These are phyloP conservation scores for Zenarchopterus dispar DNA, from an alignment of 2,797 vertebrate species.

Conservation along the genomic window DNA sequence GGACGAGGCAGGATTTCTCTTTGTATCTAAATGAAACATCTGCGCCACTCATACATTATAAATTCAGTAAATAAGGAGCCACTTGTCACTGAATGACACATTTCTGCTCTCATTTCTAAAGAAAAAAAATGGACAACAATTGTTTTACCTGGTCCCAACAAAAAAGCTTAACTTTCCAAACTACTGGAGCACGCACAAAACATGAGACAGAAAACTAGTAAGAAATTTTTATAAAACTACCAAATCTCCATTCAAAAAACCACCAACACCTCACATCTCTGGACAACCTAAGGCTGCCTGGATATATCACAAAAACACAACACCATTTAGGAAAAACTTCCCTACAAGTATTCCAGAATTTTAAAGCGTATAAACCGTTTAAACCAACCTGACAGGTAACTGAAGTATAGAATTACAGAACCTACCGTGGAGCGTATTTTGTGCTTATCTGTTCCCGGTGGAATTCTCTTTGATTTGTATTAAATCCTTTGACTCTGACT, in stretches of 20 bases:
- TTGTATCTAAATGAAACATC: conserved; percentile 66
- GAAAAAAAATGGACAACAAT: conserved; percentile 13
- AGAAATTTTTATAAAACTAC: conserved; percentile 13
- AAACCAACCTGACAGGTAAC: conserved; percentile 28
- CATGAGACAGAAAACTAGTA: not conserved
- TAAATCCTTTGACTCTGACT: conserved; percentile 69
- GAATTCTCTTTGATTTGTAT: conserved; percentile 48
- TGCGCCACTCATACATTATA: conserved; percentile 49
- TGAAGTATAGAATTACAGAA: conserved; percentile 33
- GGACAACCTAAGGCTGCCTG: too few relatives aligned
- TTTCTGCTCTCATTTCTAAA: conserved; percentile 23
- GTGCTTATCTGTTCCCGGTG: conserved; percentile 52
- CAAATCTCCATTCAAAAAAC: not conserved
- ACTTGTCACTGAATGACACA: conserved; percentile 28
- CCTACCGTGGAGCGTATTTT: conserved; percentile 66
- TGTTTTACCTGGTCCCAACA: conserved; percentile 17
- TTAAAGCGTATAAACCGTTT: not conserved
- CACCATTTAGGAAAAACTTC: too few relatives aligned
- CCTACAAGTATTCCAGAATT: not conserved
- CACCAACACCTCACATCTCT: too few relatives aligned
- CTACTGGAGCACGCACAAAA: not conserved
- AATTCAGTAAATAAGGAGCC: conserved; percentile 41
- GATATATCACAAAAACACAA: too few relatives aligned
- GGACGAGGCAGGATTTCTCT: conserved; percentile 35
- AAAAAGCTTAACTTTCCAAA: not conserved